Evolutionary conservation across 2,113 vertebrate genomes (phyloP), one percentile per base, ranked within the genome.

Genomic region (Dicentrarchus labrax): DNA sequence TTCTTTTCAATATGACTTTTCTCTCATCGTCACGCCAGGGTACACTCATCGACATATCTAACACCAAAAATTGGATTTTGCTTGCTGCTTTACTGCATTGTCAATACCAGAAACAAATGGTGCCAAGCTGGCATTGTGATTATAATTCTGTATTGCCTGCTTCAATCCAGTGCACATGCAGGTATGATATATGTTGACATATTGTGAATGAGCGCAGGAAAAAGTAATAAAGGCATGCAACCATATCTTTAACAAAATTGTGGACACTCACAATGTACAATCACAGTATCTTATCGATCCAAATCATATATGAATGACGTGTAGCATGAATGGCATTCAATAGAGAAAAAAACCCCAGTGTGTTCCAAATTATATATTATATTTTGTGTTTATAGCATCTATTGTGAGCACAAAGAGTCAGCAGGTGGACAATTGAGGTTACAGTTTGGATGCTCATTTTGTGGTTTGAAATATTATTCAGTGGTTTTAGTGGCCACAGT

Each of bases 61-160:
- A 22, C 11, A 71, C 54, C 76, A 79, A 86, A 78, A 85, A 83
- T 78, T 19, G 2, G 78, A 86, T 83, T 83, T 78, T 72, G 67
- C 73, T 78, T 1, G 53, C 78, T 67, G 57, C 78, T 73, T 86
- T 68, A 80, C 41, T 45, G 36, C 53, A 17, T 21, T 72, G 80
- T 84, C 84, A 70, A 78, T 80, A 73, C n/a, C 51, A 68, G 50
- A 79, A 77, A 82, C 83, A 39, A 84, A 82, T 53, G 60, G 77
- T 15, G 54, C 68, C 51, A 12, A n/a, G 51, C 70, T 67, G 15
- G 21, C 48, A 39, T 45, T 76, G 54, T 73, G 69, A 76, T 84
- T 24, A 56, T 19, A 75, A 60, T 65, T 54, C n/a, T 7, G 36
- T 36, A 57, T 17, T 76, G 53, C 65, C 66, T 82, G 62, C 38